Conservation (phyloP, 2,888 invertebrate genomes). For the Spisula solida region DNA sequence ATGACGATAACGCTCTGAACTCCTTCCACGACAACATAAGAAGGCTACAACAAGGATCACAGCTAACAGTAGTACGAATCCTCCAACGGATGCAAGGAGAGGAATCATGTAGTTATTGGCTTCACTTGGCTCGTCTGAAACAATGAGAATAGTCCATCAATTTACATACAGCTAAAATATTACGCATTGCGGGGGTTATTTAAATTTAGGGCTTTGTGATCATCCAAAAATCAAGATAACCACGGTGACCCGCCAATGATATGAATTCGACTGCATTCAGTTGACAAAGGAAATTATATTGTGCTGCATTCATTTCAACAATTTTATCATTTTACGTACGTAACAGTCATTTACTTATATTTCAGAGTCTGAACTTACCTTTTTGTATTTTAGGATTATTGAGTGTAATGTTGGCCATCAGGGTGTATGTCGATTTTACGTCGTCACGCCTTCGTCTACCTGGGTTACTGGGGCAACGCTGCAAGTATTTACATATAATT, state of each 20-base stretch:
- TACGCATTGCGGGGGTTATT: too few species aligned
- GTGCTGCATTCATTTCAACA: too few species aligned
- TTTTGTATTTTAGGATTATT: background rate
- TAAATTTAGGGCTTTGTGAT: too few species aligned
- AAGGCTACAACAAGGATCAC: background rate
- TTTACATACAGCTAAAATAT: too few species aligned
- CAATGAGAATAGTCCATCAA: background rate
- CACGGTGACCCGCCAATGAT: too few species aligned
- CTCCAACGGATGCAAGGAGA: background rate
- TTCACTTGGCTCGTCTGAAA: background rate
- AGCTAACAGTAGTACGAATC: background rate
- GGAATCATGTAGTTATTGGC: conserved; percentile 1
- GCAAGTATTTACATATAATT: background rate
- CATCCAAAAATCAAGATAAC: too few species aligned
- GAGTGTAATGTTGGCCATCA: background rate
- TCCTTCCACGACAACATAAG: background rate
- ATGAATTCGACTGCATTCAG: too few species aligned
- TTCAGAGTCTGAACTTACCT: background rate
- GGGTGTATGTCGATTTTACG: background rate
- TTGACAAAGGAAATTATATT: too few species aligned
- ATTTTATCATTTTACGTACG: too few species aligned
- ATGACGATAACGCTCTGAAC: background rate
- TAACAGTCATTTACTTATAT: background rate
- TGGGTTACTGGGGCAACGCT: background rate
- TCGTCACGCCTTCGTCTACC: background rate